Evolutionary conservation across 2,113 vertebrate genomes (phyloP).

Genomic region (Recurvirostra avosetta): DNA sequence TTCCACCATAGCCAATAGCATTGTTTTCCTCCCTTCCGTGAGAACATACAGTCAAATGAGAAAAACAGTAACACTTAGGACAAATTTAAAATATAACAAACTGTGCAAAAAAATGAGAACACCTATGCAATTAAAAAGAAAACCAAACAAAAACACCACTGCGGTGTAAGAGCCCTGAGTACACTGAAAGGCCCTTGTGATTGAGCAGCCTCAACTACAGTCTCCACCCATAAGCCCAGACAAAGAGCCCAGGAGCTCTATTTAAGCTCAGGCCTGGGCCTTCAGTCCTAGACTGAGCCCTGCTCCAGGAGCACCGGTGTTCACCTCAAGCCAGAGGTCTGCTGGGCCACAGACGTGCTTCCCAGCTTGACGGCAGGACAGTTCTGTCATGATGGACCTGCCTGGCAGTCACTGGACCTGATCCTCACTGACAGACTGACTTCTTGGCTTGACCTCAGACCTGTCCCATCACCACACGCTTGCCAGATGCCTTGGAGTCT

Average conservation of each 20-base stretch:
- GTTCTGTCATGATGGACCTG: not conserved
- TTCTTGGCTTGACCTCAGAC: not conserved
- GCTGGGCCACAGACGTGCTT: not conserved
- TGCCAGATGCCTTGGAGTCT: not conserved
- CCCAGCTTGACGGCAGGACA: not conserved
- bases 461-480: not conserved
- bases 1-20: not conserved
- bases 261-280: not conserved
- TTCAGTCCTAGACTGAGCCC: not conserved
- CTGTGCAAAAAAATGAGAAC: not conserved
- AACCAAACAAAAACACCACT: not conserved
- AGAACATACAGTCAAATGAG: not conserved
- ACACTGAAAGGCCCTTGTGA: not conserved
- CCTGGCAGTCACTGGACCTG: not conserved
- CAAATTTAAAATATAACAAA: not conserved
- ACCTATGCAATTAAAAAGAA: not conserved
- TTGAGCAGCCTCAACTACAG: not conserved
- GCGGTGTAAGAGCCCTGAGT: not conserved
- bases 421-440: not conserved
- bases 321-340: not conserved
- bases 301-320: not conserved
- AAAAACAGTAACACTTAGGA: not conserved
- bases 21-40: not conserved
- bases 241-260: not conserved
- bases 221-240: not conserved